Evolutionary conservation across 2,888 invertebrate genomes (phyloP).

Genomic region (Temnothorax rugatulus): DNA sequence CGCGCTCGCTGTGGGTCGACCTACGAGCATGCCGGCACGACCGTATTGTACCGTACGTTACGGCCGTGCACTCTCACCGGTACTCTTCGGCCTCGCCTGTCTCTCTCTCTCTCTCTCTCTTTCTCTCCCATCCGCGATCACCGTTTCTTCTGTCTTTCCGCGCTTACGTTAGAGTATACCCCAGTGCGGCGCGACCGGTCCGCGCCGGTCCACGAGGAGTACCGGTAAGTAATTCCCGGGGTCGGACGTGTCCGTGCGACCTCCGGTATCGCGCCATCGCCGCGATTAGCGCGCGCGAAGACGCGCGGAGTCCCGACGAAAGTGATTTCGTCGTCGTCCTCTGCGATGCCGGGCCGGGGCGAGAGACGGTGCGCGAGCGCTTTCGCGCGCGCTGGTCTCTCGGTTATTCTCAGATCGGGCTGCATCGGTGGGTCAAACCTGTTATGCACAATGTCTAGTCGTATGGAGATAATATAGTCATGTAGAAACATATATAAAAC

Average conservation of each 20-base stretch:
- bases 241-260: conserved; percentile 68
- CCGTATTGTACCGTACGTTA: conserved; percentile 77
- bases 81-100: conserved; percentile 71
- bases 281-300: conserved; percentile 67
- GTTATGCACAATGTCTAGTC: conserved; percentile 9
- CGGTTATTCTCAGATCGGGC: conserved; percentile 13
- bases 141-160: conserved; percentile 48
- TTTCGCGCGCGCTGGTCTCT: neutral
- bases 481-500: neutral
- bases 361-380: neutral
- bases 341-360: conserved; percentile 29
- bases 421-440: neutral
- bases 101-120: conserved; percentile 52
- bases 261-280: conserved; percentile 70
- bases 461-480: neutral
- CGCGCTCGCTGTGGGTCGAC: conserved; percentile 74
- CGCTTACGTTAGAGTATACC: conserved; percentile 66
- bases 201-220: conserved; percentile 58
- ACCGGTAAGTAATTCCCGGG: conserved; percentile 70
- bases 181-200: conserved; percentile 57
- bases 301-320: conserved; percentile 46
- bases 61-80: conserved; percentile 76
- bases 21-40: conserved; percentile 77
- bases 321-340: conserved; percentile 46
- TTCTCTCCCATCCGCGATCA: conserved; percentile 12